A percentile compares a stretch with the other conserved stretches of the same genome.
These are phyloP conservation scores for Drosophila bunnanda DNA, from an alignment of 2,888 invertebrate species.

Conservation along the genomic window DNA sequence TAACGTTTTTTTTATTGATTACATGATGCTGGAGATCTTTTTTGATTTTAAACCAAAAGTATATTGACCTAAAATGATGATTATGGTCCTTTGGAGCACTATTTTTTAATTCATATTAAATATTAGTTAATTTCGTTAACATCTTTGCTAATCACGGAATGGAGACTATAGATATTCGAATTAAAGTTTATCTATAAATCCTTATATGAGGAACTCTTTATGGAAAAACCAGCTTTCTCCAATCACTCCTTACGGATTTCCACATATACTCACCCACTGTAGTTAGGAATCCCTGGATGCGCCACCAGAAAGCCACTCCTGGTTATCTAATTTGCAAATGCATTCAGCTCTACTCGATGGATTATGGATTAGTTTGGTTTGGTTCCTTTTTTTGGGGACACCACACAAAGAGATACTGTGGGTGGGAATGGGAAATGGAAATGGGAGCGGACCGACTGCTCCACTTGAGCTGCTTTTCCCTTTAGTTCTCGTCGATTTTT, in stretches of 20 bases:
- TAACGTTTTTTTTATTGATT: neutral
- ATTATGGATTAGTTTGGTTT: constrained; percentile 43
- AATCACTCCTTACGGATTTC: neutral
- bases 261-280: constrained; percentile 30
- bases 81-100: too few species aligned
- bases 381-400: constrained; percentile 37
- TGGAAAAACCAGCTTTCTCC: neutral
- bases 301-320: constrained; percentile 14
- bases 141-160: too few species aligned
- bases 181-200: neutral
- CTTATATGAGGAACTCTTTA: too few species aligned
- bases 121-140: neutral
- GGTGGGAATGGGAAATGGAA: constrained; percentile 11
- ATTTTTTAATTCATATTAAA: neutral
- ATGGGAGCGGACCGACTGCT: constrained; percentile 33
- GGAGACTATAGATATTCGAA: neutral
- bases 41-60: neutral
- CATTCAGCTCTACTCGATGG: constrained; percentile 38
- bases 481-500: constrained; percentile 45
- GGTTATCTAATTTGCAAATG: constrained; percentile 53
- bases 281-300: neutral
- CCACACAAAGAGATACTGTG: constrained; percentile 42
- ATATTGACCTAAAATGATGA: neutral
- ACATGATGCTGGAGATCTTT: too few species aligned
- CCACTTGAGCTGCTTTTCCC: constrained; percentile 40